These are phyloP conservation scores for Sternotherus odoratus DNA, from an alignment of 2,797 vertebrate genomes.

Conservation along the genomic window DNA sequence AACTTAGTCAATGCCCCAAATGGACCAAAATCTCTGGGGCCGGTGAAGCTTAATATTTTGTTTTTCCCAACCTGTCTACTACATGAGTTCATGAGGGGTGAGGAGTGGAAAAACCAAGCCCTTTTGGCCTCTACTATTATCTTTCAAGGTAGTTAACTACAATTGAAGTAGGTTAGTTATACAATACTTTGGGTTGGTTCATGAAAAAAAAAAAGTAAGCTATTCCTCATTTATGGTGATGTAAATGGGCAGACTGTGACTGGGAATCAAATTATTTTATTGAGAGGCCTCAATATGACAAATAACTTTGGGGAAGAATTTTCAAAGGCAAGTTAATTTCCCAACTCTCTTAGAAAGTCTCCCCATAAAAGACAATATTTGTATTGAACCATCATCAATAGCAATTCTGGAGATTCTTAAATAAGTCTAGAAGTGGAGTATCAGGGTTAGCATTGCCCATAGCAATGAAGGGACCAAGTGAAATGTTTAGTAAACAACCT, in stretches of 20 bases:
- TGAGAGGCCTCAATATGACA: slow-evolving; percentile 35
- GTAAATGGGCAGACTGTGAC: slow-evolving; percentile 11
- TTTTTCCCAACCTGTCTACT: neutral
- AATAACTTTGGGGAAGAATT: slow-evolving; percentile 8
- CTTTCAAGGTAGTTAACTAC: slow-evolving; percentile 43
- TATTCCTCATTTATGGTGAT: slow-evolving; percentile 50
- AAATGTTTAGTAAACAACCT: neutral
- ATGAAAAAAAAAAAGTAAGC: slow-evolving; percentile 19
- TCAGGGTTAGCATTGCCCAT: neutral
- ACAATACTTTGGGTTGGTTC: slow-evolving; percentile 28
- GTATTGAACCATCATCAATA: slow-evolving; percentile 40
- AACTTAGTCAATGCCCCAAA: neutral
- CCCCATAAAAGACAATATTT: slow-evolving; percentile 5
- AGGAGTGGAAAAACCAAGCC: neutral
- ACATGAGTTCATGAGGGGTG: neutral
- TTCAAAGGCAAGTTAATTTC: slow-evolving; percentile 15
- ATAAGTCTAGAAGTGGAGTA: slow-evolving; percentile 3
- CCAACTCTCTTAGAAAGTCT: slow-evolving; percentile 32
- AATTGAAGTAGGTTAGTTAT: slow-evolving; percentile 36
- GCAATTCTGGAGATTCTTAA: slow-evolving; percentile 29
- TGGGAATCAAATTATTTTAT: neutral
- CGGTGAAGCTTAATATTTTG: neutral
- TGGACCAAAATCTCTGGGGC: neutral
- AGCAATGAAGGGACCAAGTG: neutral
- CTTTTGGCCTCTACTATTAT: slow-evolving; percentile 21